Evolutionary conservation across 2,888 invertebrate species (phyloP).

Genomic region (Beris morrisii): DNA sequence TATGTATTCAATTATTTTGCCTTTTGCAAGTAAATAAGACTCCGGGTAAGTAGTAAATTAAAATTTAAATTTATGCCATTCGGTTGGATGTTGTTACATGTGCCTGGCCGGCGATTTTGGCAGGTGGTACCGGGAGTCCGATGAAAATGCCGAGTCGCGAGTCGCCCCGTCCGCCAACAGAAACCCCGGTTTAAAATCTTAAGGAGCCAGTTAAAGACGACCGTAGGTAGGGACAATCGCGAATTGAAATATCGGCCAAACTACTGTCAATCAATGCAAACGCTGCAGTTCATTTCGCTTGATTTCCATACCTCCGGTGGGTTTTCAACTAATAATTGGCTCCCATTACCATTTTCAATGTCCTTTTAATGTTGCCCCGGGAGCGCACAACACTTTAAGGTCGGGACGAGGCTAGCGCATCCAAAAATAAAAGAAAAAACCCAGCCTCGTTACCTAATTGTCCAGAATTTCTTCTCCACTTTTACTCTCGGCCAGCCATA

Average conservation of each 20-base stretch:
- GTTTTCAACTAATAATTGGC: conserved; percentile 30
- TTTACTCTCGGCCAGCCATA: conserved; percentile 29
- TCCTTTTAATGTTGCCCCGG: conserved; percentile 23
- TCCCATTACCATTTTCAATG: conserved; percentile 30
- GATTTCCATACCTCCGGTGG: conserved; percentile 36
- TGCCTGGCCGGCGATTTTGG: conserved; percentile 36
- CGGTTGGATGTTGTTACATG: conserved; percentile 31
- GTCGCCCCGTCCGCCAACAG: not conserved
- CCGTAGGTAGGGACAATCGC: conserved; percentile 20
- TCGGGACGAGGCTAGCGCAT: not conserved
- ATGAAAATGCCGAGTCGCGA: too few species aligned
- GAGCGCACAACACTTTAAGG: conserved; percentile 21
- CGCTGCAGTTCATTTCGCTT: conserved; percentile 27
- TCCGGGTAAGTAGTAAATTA: conserved; percentile 43
- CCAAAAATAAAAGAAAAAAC: conserved; percentile 5
- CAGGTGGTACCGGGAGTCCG: conserved; percentile 34
- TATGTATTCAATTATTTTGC: conserved; percentile 45
- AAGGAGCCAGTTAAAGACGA: too few species aligned
- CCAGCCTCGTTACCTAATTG: conserved; percentile 28
- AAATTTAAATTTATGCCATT: conserved; percentile 46
- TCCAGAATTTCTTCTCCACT: conserved; percentile 32
- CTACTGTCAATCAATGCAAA: conserved; percentile 37
- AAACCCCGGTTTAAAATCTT: not conserved
- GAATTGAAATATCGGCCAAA: conserved; percentile 39
- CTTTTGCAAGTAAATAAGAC: conserved; percentile 43